Evolutionary conservation across 2,113 vertebrate genomes (phyloP).

Genomic region (Dunckerocampus dactyliophorus): DNA sequence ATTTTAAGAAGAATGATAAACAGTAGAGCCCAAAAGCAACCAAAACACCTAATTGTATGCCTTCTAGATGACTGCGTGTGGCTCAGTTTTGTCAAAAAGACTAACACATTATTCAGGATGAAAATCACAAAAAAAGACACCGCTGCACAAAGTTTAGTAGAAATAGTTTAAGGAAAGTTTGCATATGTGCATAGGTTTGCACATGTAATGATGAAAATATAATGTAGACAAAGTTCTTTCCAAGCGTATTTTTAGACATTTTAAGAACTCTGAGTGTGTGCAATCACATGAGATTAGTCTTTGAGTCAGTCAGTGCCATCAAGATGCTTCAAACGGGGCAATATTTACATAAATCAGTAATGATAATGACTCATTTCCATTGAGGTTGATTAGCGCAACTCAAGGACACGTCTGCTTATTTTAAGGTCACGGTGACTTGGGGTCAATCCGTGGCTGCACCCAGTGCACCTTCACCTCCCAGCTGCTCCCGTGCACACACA

Average conservation of each 20-base stretch:
- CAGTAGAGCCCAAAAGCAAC: too few species aligned
- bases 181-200: slow-evolving; percentile 1
- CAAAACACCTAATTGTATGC: too few species aligned
- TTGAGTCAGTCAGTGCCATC: slow-evolving; percentile 24
- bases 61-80: too few species aligned
- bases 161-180: not conserved
- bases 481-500: slow-evolving; percentile 52
- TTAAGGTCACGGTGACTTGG: slow-evolving; percentile 34
- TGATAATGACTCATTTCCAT: slow-evolving; percentile 34
- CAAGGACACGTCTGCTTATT: slow-evolving; percentile 32
- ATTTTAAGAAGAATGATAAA: too few species aligned
- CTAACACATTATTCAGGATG: too few species aligned
- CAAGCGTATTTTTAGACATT: slow-evolving; percentile 13
- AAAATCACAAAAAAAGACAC: too few species aligned
- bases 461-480: slow-evolving; percentile 32
- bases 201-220: not conserved
- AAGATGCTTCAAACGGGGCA: slow-evolving; percentile 16
- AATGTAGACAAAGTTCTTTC: not conserved
- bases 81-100: too few species aligned
- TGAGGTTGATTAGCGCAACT: slow-evolving; percentile 17
- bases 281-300: slow-evolving; percentile 31
- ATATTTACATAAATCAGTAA: slow-evolving; percentile 52
- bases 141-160: not conserved
- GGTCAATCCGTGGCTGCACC: slow-evolving; percentile 1
- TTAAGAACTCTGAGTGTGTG: not conserved